These are phyloP conservation scores for Illadopsis cleaveri DNA, from an alignment of 2,113 vertebrate species.

Conservation along the genomic window DNA sequence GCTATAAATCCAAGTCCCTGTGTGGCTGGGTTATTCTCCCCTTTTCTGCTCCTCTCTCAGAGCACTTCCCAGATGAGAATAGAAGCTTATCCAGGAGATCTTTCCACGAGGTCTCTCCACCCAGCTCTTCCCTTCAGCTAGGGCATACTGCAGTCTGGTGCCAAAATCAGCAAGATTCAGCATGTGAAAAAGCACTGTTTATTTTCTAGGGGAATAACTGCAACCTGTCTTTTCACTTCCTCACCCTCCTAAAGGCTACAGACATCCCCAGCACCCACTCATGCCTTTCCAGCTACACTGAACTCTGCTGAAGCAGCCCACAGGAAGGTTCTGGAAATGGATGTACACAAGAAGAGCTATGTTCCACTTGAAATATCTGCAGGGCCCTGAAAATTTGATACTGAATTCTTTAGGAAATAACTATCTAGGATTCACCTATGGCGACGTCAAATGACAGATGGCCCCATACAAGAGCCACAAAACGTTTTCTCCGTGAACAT, in stretches of 20 bases:
- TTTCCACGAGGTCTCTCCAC: slow-evolving; percentile 31
- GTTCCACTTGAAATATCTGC: not conserved
- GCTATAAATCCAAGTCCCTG: not conserved
- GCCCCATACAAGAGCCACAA: not conserved
- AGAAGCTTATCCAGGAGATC: slow-evolving; percentile 29
- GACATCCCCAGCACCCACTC: not conserved
- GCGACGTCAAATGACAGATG: not conserved
- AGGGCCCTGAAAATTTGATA: not conserved
- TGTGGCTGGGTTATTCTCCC: not conserved
- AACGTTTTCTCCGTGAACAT: not conserved
- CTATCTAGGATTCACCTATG: not conserved
- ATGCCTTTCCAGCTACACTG: not conserved
- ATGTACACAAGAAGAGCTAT: not conserved
- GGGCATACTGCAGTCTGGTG: not conserved
- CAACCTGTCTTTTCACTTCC: not conserved
- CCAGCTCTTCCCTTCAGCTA: slow-evolving; percentile 20
- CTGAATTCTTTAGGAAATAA: not conserved
- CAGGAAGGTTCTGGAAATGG: not conserved
- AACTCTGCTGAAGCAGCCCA: not conserved
- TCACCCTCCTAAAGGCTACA: not conserved
- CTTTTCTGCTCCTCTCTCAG: not conserved
- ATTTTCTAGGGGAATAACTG: slow-evolving; percentile 29
- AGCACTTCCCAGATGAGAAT: not conserved
- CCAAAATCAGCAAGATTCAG: slow-evolving; percentile 46
- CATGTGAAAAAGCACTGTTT: not conserved